phyloP scores from a whole-genome alignment of 2,797 vertebrate genomes.

The Notoglanidium macrostoma region DNA sequence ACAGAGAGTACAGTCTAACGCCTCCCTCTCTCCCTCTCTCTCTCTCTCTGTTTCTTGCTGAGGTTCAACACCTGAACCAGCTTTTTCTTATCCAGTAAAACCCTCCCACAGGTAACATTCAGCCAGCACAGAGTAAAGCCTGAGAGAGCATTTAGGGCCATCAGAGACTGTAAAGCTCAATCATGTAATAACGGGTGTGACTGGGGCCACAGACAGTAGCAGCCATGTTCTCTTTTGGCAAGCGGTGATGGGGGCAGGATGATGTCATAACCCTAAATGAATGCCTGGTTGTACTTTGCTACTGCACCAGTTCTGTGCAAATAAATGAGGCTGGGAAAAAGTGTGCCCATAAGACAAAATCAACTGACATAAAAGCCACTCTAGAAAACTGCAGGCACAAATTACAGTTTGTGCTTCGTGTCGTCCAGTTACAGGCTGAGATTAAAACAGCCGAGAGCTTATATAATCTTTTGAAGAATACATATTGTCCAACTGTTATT shows the following conservation, averaged over 20 bases:
- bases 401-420: constrained; percentile 28
- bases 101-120: neutral
- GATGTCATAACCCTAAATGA: constrained; percentile 45
- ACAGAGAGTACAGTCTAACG: neutral
- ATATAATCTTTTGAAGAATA: constrained; percentile 10
- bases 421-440: neutral
- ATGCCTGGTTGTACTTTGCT: constrained; percentile 39
- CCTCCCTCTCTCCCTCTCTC: neutral
- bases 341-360: neutral
- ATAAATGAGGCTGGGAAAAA: constrained; percentile 23
- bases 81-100: constrained; percentile 13
- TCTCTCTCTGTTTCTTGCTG: neutral
- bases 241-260: constrained; percentile 3
- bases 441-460: neutral
- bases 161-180: constrained; percentile 17
- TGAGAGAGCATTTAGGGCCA: constrained; percentile 3
- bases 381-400: constrained; percentile 26
- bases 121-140: neutral
- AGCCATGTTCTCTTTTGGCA: constrained; percentile 40
- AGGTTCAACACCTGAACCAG: constrained; percentile 1
- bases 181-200: constrained; percentile 19
- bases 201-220: constrained; percentile 4
- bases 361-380: constrained; percentile 33
- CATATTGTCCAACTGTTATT: neutral
- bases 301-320: constrained; percentile 19